Percentiles rank a stretch among this genome's conserved stretches.
Evolutionary conservation across 2,888 invertebrate genomes (phyloP).

Genomic region (Paralinhomoeus sp.): DNA sequence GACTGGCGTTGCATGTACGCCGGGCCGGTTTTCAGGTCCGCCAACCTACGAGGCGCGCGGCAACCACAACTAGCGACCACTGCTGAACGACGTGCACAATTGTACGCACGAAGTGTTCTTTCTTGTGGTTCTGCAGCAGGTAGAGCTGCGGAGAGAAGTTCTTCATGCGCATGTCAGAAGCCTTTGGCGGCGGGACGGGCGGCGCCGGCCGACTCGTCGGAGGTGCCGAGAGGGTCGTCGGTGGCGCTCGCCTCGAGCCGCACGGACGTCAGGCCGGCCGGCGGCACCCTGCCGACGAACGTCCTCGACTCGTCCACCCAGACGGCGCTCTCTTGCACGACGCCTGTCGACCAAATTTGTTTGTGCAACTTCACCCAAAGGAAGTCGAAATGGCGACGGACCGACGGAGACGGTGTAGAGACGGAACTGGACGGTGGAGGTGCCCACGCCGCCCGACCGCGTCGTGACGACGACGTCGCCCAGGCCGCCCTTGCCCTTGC

Average conservation of each 20-base stretch:
- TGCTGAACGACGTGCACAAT: no score
- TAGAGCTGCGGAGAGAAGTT: conserved; percentile 90
- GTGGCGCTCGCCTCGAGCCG: conserved; percentile 9
- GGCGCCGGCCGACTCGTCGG: conserved; percentile 44
- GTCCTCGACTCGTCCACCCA: conserved; percentile 83
- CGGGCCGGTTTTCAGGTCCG: conserved; percentile 69
- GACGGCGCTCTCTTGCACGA: conserved; percentile 62
- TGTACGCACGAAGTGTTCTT: conserved; percentile 40
- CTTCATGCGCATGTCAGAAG: conserved; percentile 65
- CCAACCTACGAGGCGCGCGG: conserved; percentile 40
- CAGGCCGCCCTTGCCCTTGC: no score
- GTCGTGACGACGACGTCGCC: conserved; percentile 80
- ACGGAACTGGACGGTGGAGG: conserved; percentile 66
- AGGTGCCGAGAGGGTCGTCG: conserved; percentile 69
- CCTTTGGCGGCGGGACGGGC: no score
- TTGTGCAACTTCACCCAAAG: background rate
- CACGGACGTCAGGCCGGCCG: background rate
- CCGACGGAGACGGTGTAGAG: background rate
- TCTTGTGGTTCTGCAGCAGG: conserved; percentile 80
- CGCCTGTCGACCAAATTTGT: background rate
- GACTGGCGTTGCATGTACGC: conserved; percentile 42
- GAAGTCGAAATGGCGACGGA: background rate
- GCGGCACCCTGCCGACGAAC: conserved; percentile 14
- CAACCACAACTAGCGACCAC: no score
- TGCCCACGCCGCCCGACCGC: conserved; percentile 57